These are phyloP conservation scores for Pitangus sulphuratus DNA, from an alignment of 2,797 vertebrate species.

Conservation along the genomic window DNA sequence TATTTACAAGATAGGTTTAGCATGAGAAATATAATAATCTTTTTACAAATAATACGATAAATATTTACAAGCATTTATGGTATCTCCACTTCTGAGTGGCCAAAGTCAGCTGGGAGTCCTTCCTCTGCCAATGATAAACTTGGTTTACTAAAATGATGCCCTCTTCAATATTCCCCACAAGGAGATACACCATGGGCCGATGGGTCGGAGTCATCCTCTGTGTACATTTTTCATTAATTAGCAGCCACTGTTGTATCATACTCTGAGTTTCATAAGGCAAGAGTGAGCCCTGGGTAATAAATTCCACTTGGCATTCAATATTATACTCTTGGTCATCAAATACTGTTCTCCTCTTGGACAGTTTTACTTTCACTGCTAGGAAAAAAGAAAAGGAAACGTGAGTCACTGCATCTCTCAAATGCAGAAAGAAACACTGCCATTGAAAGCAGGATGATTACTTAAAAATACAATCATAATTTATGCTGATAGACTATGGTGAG, in stretches of 20 bases:
- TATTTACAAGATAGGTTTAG: slow-evolving; percentile 60
- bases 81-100: slow-evolving; percentile 88
- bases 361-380: slow-evolving; percentile 84
- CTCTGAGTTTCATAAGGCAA: slow-evolving; percentile 85
- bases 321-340: slow-evolving; percentile 78
- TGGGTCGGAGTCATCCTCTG: slow-evolving; percentile 75
- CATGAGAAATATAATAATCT: background rate
- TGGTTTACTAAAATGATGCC: slow-evolving; percentile 77
- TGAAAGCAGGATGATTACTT: background rate
- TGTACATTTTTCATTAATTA: slow-evolving; percentile 85
- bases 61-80: slow-evolving; percentile 82
- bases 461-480: background rate
- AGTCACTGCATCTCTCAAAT: background rate
- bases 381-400: background rate
- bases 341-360: slow-evolving; percentile 77
- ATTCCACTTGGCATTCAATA: slow-evolving; percentile 86
- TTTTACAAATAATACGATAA: slow-evolving; percentile 5
- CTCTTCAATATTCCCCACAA: slow-evolving; percentile 81
- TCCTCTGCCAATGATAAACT: slow-evolving; percentile 88
- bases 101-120: slow-evolving; percentile 79
- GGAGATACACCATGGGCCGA: slow-evolving; percentile 82
- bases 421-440: background rate
- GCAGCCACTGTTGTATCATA: slow-evolving; percentile 88
- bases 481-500: background rate
- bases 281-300: slow-evolving; percentile 83